phyloP scores from a whole-genome alignment of 2,888 invertebrate species.

The Rotaria magnacalcarata region DNA sequence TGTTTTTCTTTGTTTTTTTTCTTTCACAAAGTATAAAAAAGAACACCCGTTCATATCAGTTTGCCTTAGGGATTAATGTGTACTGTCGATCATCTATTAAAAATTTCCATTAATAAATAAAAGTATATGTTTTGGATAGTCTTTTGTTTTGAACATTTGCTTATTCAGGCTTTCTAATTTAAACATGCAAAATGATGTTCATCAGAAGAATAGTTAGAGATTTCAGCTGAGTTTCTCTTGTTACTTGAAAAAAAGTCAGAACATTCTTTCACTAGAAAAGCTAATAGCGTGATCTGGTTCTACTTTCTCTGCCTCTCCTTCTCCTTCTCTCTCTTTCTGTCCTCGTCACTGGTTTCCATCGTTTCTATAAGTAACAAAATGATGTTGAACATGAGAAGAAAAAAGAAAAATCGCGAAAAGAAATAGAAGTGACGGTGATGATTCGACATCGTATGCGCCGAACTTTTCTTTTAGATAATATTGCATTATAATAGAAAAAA shows the following conservation, averaged over 20 bases:
- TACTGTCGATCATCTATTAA: background rate
- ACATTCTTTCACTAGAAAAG: background rate
- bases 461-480: background rate
- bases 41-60: background rate
- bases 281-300: background rate
- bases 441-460: background rate
- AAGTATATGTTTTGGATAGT: background rate
- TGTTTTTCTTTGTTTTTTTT: background rate
- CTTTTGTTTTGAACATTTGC: background rate
- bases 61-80: background rate
- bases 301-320: background rate
- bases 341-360: background rate
- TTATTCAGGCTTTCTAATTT: background rate
- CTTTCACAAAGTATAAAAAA: background rate
- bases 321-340: background rate
- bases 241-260: background rate
- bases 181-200: conserved; percentile 5
- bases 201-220: background rate
- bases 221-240: background rate
- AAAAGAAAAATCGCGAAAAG: background rate
- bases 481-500: background rate
- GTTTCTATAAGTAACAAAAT: background rate
- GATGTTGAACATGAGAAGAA: background rate
- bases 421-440: background rate
- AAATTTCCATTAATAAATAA: background rate